Percentiles rank a stretch among this genome's conserved stretches.
Conservation (phyloP, 2,797 vertebrate species). For the Neolamprologus multifasciatus region DNA sequence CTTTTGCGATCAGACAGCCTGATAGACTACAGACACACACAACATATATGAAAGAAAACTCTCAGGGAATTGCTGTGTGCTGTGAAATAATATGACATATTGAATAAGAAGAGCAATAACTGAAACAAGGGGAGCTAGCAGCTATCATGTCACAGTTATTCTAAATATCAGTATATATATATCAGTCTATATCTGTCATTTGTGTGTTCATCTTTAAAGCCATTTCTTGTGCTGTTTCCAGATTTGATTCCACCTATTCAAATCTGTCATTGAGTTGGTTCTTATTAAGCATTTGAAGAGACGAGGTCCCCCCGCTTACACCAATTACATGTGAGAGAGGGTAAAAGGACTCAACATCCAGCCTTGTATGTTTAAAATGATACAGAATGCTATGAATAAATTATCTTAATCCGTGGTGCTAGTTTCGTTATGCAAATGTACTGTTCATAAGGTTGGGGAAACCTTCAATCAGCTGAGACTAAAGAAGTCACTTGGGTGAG, state of each 20-base stretch:
- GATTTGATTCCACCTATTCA: background rate
- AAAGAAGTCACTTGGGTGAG: background rate
- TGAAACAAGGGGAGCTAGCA: background rate
- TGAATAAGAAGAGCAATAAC: background rate
- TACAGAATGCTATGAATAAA: background rate
- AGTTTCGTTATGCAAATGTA: background rate
- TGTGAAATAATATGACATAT: background rate
- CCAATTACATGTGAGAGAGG: background rate
- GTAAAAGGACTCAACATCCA: background rate
- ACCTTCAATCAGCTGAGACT: background rate
- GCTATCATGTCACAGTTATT: background rate
- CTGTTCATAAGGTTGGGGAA: background rate
- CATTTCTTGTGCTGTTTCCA: background rate
- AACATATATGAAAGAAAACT: background rate
- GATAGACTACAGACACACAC: background rate
- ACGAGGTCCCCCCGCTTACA: accelerated
- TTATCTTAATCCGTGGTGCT: background rate
- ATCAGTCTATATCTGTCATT: background rate
- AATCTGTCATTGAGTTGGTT: background rate
- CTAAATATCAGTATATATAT: background rate
- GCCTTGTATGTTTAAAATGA: background rate
- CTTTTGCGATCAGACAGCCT: background rate
- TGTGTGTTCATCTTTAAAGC: background rate
- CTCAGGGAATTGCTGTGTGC: background rate
- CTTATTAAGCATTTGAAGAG: background rate